Percentiles rank a stretch among this genome's conserved stretches.
These are phyloP conservation scores for Osmoderma eremita DNA, from an alignment of 2,888 invertebrate genomes.

Conservation along the genomic window DNA sequence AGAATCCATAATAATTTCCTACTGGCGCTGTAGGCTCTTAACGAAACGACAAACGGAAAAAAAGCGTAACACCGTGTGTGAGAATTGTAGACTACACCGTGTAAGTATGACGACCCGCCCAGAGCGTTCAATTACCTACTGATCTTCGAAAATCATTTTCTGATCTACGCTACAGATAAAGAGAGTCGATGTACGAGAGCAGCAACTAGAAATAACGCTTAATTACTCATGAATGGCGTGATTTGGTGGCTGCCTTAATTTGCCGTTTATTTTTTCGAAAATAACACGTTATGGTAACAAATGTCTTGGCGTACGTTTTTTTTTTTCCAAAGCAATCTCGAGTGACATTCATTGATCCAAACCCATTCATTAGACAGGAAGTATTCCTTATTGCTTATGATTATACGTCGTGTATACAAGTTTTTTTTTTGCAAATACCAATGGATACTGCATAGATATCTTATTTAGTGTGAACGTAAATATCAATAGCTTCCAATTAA, in stretches of 20 bases:
- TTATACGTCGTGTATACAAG: too few species aligned
- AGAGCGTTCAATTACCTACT: slow-evolving; percentile 34
- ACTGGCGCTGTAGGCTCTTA: slow-evolving; percentile 22
- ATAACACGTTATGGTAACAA: neutral
- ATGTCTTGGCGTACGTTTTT: too few species aligned
- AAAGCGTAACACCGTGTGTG: slow-evolving; percentile 27
- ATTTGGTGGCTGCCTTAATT: slow-evolving; percentile 17
- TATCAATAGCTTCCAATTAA: too few species aligned
- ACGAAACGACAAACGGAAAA: slow-evolving; percentile 19
- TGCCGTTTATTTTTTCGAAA: slow-evolving; percentile 15
- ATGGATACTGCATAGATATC: too few species aligned
- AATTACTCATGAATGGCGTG: slow-evolving; percentile 11
- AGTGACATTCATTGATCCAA: too few species aligned
- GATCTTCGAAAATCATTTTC: slow-evolving; percentile 26
- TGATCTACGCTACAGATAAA: slow-evolving; percentile 32
- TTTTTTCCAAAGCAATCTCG: too few species aligned
- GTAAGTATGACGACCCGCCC: slow-evolving; percentile 35
- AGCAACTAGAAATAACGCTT: slow-evolving; percentile 18
- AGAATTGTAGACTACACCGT: slow-evolving; percentile 31
- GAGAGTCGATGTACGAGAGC: slow-evolving; percentile 5
- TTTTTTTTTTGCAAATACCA: too few species aligned
- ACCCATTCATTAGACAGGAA: too few species aligned
- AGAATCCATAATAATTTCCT: slow-evolving; percentile 23
- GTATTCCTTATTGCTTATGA: too few species aligned
- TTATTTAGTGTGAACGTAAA: too few species aligned